These are phyloP conservation scores for Caenorhabditis sp. DNA, from an alignment of 2,888 invertebrate genomes.

Conservation along the genomic window DNA sequence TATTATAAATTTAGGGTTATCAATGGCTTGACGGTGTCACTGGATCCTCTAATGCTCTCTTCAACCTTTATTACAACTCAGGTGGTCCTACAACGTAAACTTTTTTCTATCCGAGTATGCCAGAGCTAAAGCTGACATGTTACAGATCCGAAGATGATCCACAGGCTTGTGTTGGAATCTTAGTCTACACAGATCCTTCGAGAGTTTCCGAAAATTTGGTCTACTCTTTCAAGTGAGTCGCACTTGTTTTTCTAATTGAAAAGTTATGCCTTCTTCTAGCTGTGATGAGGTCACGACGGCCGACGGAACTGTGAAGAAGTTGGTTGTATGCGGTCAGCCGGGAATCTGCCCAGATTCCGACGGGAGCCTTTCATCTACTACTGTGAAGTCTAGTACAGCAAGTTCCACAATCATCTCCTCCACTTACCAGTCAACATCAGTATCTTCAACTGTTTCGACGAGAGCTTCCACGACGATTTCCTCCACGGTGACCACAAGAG, in stretches of 20 bases:
- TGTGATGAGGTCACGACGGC: constrained; percentile 22
- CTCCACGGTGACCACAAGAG: not conserved
- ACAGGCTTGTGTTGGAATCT: constrained; percentile 28
- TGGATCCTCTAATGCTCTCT: constrained; percentile 18
- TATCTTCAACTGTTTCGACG: not conserved
- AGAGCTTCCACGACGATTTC: not conserved
- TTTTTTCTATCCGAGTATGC: not conserved
- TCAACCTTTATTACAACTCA: constrained; percentile 25
- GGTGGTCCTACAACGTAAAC: constrained; percentile 12
- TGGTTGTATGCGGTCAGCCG: constrained; percentile 36
- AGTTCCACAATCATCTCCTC: not conserved
- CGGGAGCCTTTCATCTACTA: not conserved
- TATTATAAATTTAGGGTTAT: constrained; percentile 1
- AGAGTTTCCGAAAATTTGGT: constrained; percentile 12
- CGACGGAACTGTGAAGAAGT: constrained; percentile 19
- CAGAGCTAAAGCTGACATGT: not conserved
- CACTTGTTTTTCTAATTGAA: not conserved
- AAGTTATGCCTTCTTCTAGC: not conserved
- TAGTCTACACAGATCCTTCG: constrained; percentile 19
- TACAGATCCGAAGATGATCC: constrained; percentile 18
- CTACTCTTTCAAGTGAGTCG: constrained; percentile 30
- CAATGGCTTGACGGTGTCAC: constrained; percentile 21
- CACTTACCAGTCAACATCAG: not conserved
- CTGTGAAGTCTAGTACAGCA: not conserved
- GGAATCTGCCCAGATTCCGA: constrained; percentile 23